Evolutionary conservation across 2,797 vertebrate species (phyloP), one percentile per base, ranked within the genome.

Genomic region (Manis pentadactyla): DNA sequence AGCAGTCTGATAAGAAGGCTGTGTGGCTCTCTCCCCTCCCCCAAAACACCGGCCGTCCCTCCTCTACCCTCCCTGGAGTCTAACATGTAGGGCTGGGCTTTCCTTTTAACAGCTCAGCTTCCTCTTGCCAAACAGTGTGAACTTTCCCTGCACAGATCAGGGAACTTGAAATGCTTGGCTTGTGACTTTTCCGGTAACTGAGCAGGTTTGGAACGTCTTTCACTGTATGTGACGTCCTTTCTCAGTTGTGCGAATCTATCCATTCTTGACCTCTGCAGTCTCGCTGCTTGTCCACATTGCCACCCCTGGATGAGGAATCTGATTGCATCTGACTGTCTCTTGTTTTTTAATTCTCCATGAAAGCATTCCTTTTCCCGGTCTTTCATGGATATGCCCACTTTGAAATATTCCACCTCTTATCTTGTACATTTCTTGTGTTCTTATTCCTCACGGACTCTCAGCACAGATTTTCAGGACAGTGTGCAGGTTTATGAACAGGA

Each of bases 161-260:
- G 61, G 78, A 90, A 53, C 61, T 82, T 2, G 7, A 0, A 12
- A 2, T 14, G 12, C 10, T 42, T 14, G 12, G 39, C 59, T 77
- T 94, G 68, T 5, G 6, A 8, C 59, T 39, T 46, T 61, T 49
- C n/a, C 25, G 49, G 25, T 59, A 39, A 94, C 23, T 25, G 19
- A 51, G 42, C 31, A 57, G n/a, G 19, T 27, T 66, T 39, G 15
- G 61, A 89, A 84, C 2, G 6, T 27, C 68, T 31, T 39, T 7
- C 68, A 51, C n/a, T 19, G 25, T 39, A 14, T 2, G 1, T 17
- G 69, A 21, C 27, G 11, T 57, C 39, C 68, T 64, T 73, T n/a
- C 93, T 63, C 14, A 34, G 0, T 3, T 4, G n/a, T 14, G 18
- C 68, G 31, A 6, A 11, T 14, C 51, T 0, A 0, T 51, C 78